These are phyloP conservation scores for Acleris holmiana DNA, from an alignment of 2,888 invertebrate genomes.

Conservation along the genomic window DNA sequence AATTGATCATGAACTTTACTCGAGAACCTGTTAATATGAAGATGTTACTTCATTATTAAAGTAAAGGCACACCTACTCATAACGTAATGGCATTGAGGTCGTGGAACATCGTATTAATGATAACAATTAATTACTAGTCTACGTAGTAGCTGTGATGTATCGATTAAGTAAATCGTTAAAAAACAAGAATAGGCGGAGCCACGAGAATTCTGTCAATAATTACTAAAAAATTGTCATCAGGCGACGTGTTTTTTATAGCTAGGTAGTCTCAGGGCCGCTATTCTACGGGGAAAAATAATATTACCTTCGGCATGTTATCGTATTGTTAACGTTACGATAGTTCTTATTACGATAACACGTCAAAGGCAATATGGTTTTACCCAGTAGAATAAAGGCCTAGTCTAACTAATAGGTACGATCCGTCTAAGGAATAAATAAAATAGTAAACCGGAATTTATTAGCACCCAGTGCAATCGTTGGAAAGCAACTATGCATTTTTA, in stretches of 20 bases:
- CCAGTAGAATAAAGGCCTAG: no score
- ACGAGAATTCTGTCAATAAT: no score
- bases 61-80: background rate
- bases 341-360: no score
- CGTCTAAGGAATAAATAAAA: background rate
- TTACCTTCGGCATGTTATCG: no score
- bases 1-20: constrained; percentile 33
- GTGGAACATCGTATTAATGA: background rate
- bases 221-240: no score
- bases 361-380: no score
- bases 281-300: no score
- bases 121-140: background rate
- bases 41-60: background rate
- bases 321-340: no score
- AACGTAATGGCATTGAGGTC: constrained; percentile 1
- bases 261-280: no score
- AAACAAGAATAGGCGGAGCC: no score
- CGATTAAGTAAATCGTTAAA: no score
- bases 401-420: background rate
- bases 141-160: background rate
- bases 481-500: constrained; percentile 26
- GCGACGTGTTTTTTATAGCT: no score
- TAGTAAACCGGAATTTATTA: constrained; percentile 4
- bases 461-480: background rate
- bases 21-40: constrained; percentile 29